Percentiles rank a stretch among this genome's conserved stretches.
These are phyloP conservation scores for Isichthys henryi DNA, from an alignment of 2,113 vertebrate genomes.

Conservation along the genomic window DNA sequence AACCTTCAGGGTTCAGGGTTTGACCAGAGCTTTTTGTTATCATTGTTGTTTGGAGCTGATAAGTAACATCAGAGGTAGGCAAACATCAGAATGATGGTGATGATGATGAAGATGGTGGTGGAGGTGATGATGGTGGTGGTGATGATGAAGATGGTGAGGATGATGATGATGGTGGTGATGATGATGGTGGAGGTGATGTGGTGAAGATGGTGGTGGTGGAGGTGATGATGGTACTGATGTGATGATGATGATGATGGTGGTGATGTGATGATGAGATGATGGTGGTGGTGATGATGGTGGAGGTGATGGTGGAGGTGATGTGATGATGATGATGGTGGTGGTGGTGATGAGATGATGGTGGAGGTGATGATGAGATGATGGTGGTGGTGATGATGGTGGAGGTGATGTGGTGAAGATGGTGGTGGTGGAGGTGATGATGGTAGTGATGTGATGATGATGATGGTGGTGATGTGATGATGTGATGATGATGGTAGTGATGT, in stretches of 20 bases:
- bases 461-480: neutral
- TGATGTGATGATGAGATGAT: no score
- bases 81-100: no score
- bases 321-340: neutral
- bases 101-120: neutral
- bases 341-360: no score
- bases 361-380: no score
- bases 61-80: neutral
- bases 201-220: neutral
- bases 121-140: neutral
- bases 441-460: no score
- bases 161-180: neutral
- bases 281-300: no score
- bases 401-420: neutral
- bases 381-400: accelerated
- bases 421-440: no score
- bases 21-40: neutral
- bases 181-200: neutral
- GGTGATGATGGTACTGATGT: neutral
- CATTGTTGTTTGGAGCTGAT: neutral
- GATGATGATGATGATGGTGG: no score
- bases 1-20: neutral
- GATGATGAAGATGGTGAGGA: neutral
- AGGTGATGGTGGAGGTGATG: neutral
- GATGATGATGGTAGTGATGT: no score